Percentiles rank a stretch among this genome's conserved stretches.
Conservation (phyloP, 2,113 vertebrate genomes). For the Carollia perspicillata region DNA sequence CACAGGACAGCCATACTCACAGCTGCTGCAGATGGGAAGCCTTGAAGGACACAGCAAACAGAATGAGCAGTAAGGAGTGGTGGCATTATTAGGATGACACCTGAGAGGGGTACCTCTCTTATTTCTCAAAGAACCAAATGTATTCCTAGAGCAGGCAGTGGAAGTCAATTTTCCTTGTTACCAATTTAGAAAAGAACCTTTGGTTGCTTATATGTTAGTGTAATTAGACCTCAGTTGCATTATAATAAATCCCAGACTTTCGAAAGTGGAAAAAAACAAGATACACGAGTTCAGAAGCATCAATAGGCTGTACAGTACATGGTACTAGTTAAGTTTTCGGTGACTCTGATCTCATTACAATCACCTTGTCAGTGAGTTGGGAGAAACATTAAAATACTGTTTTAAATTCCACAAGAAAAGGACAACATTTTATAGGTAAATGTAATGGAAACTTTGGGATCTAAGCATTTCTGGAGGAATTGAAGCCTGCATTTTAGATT, state of each 20-base stretch:
- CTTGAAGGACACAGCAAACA: not conserved
- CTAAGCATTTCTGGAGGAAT: not conserved
- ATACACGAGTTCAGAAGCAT: not conserved
- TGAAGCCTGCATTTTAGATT: not conserved
- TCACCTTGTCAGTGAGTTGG: not conserved
- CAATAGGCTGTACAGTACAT: not conserved
- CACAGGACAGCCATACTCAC: not conserved
- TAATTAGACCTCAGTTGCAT: not conserved
- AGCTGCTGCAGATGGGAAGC: not conserved
- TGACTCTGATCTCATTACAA: not conserved
- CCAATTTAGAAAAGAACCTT: not conserved
- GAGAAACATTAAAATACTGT: not conserved
- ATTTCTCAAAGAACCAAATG: not conserved
- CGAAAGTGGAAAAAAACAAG: not conserved
- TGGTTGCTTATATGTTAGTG: not conserved
- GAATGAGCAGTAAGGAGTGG: not conserved
- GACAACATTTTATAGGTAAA: not conserved
- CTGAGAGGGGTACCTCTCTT: not conserved
- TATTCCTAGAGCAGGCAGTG: not conserved
- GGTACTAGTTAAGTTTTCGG: not conserved
- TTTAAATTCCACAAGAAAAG: constrained; percentile 33
- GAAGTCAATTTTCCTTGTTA: not conserved
- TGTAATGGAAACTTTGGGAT: constrained; percentile 5
- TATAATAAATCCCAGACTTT: not conserved
- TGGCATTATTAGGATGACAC: not conserved